Percentiles rank a stretch among this genome's conserved stretches.
These are phyloP conservation scores for Arvicanthis niloticus DNA, from an alignment of 2,113 vertebrate genomes.

Conservation along the genomic window DNA sequence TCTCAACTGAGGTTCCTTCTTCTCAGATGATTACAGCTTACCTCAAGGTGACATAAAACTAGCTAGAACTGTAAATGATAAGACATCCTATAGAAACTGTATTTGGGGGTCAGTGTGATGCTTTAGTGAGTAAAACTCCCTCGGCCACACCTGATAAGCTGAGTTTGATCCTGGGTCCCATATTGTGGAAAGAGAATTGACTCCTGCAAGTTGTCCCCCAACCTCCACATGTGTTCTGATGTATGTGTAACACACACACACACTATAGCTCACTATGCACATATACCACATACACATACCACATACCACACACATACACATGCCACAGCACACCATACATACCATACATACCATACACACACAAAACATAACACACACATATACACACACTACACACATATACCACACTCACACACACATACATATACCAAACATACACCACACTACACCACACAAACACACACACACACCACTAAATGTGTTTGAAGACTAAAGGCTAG, in stretches of 20 bases:
- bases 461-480: not conserved
- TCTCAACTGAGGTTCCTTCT: not conserved
- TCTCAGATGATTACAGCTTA: not conserved
- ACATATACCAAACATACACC: not conserved
- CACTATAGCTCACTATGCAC: too few relatives aligned
- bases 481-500: not conserved
- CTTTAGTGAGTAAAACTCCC: not conserved
- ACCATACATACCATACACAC: not conserved
- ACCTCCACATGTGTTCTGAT: not conserved
- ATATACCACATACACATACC: too few relatives aligned
- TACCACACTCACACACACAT: not conserved
- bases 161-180: not conserved
- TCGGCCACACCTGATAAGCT: not conserved
- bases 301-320: too few relatives aligned
- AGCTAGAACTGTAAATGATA: not conserved
- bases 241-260: not conserved
- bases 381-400: not conserved
- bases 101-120: not conserved
- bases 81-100: not conserved
- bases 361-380: too few relatives aligned
- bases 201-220: not conserved
- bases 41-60: not conserved
- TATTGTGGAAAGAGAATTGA: not conserved
- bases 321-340: not conserved
- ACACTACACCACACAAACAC: too few relatives aligned